Evolutionary conservation across 2,888 invertebrate genomes (phyloP).

Genomic region (Pocota personata): DNA sequence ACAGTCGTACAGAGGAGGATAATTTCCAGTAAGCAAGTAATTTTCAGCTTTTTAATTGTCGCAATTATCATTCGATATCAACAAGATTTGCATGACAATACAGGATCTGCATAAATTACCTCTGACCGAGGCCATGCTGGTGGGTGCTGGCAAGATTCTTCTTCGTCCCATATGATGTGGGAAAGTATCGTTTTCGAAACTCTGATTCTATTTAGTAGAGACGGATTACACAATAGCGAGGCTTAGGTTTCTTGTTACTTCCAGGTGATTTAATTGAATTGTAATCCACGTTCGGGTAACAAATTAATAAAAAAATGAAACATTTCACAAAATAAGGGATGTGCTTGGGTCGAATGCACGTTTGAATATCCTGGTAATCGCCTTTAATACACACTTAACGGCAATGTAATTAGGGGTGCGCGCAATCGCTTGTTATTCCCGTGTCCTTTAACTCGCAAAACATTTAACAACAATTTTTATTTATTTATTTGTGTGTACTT

Average conservation of each 20-base stretch:
- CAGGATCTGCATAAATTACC: constrained; percentile 73
- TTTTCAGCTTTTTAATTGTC: constrained; percentile 73
- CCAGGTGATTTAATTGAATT: constrained; percentile 74
- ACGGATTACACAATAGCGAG: constrained; percentile 44
- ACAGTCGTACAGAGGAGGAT: constrained; percentile 28
- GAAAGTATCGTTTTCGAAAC: constrained; percentile 49
- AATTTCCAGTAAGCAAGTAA: constrained; percentile 71
- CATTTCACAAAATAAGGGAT: background rate
- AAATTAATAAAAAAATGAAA: background rate
- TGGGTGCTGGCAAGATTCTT: background rate
- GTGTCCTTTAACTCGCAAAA: constrained; percentile 30
- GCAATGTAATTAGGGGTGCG: constrained; percentile 73
- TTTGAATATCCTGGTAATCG: constrained; percentile 68
- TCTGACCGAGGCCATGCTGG: background rate
- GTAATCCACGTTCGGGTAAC: constrained; percentile 42
- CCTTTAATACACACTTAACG: constrained; percentile 75
- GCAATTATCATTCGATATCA: constrained; percentile 74
- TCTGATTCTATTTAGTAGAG: constrained; percentile 6
- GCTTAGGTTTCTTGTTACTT: constrained; percentile 55
- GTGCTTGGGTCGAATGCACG: background rate
- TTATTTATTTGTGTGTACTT: constrained; percentile 50
- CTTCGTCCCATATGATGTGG: constrained; percentile 4
- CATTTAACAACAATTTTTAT: constrained; percentile 40
- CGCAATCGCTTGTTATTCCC: constrained; percentile 33
- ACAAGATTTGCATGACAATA: constrained; percentile 76